These are phyloP conservation scores for Dryobota labecula DNA, from an alignment of 2,888 invertebrate species.

Conservation along the genomic window DNA sequence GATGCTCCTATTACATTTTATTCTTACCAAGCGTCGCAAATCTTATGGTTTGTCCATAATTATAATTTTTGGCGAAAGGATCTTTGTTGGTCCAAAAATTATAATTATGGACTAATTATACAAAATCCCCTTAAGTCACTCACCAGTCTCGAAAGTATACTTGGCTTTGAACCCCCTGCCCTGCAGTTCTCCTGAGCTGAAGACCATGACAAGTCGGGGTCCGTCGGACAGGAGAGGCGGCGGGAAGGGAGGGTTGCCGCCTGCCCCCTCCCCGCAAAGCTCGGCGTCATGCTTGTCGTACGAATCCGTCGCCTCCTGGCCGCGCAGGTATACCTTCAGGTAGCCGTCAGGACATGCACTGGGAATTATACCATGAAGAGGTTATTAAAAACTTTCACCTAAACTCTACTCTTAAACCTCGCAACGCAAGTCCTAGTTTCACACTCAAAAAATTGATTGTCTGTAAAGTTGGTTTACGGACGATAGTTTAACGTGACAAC, in stretches of 20 bases:
- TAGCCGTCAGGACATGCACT: slow-evolving; percentile 95
- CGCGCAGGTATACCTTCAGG: slow-evolving; percentile 96
- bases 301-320: slow-evolving; percentile 97
- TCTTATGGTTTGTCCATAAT: no score
- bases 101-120: no score
- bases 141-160: slow-evolving; percentile 96
- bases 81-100: no score
- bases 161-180: slow-evolving; percentile 97
- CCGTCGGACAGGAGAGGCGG: slow-evolving; percentile 96
- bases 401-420: no score
- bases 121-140: slow-evolving; percentile 48
- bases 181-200: slow-evolving; percentile 97
- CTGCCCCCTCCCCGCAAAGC: slow-evolving; percentile 94
- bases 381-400: not conserved
- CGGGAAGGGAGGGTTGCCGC: slow-evolving; percentile 90
- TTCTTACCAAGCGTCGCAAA: no score
- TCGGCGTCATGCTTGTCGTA: slow-evolving; percentile 98
- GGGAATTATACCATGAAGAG: not conserved
- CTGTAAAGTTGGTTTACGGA: no score
- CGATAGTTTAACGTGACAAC: no score
- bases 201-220: slow-evolving; percentile 98
- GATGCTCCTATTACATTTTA: no score
- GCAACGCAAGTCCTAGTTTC: no score
- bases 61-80: no score
- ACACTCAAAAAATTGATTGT: no score